Conservation (phyloP, 2,888 invertebrate genomes). For the Biston betularia region DNA sequence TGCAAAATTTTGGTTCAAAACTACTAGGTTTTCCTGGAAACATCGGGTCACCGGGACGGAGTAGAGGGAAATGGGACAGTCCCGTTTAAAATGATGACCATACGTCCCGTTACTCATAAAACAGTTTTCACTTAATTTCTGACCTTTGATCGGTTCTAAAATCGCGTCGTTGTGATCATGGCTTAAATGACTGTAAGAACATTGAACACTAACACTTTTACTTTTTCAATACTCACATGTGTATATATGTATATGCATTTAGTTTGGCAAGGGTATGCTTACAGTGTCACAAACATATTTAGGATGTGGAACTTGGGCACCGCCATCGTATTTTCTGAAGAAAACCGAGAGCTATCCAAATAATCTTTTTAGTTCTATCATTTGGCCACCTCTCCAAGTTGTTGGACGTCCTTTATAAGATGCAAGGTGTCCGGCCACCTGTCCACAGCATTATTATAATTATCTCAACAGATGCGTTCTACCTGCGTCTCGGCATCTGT, state of each 20-base stretch:
- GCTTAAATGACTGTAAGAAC: not conserved
- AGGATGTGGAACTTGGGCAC: too few relatives aligned
- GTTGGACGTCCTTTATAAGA: conserved; percentile 45
- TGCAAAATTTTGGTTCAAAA: too few relatives aligned
- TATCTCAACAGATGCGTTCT: conserved; percentile 81
- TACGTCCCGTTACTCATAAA: too few relatives aligned
- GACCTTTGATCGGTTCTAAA: too few relatives aligned
- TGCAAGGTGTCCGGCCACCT: conserved; percentile 83
- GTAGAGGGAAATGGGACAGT: too few relatives aligned
- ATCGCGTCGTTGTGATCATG: too few relatives aligned
- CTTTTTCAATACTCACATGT: not conserved
- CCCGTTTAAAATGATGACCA: too few relatives aligned
- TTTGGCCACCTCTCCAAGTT: not conserved
- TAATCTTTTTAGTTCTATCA: not conserved
- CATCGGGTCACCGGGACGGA: too few relatives aligned
- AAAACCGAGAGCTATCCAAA: not conserved
- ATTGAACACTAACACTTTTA: not conserved
- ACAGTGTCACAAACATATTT: not conserved
- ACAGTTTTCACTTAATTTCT: too few relatives aligned
- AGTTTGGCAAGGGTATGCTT: conserved; percentile 11
- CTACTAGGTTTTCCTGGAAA: too few relatives aligned
- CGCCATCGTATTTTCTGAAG: not conserved
- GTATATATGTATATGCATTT: conserved; percentile 1
- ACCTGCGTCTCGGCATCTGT: conserved; percentile 64
- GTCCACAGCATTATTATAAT: conserved; percentile 66